phyloP scores from a whole-genome alignment of 1,140 invertebrate genomes.

The Brachionus sp. region DNA sequence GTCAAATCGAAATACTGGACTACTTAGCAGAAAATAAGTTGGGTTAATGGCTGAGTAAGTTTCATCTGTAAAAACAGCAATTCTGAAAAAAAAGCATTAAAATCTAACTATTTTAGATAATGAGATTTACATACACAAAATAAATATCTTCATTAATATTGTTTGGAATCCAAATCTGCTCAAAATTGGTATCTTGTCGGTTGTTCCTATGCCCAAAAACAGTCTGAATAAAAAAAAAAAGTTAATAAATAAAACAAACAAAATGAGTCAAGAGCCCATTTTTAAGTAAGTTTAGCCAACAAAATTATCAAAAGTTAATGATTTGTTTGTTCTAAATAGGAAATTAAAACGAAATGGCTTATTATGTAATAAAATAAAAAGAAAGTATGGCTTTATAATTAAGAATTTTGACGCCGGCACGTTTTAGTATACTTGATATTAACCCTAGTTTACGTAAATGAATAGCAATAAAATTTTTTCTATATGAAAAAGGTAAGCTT shows the following conservation, averaged over 20 bases:
- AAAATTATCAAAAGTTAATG: conserved; percentile 22
- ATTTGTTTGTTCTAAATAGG: conserved; percentile 25
- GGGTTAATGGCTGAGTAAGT: conserved; percentile 17
- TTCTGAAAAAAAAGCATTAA: background rate
- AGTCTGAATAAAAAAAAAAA: background rate
- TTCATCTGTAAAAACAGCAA: conserved; percentile 43
- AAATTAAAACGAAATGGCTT: conserved; percentile 31
- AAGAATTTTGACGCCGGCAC: background rate
- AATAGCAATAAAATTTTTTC: background rate
- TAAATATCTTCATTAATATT: conserved; percentile 40
- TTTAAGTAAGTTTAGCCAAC: background rate
- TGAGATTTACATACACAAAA: conserved; percentile 38
- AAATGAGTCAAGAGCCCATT: conserved; percentile 21
- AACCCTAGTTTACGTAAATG: conserved; percentile 6
- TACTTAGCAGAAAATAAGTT: conserved; percentile 22
- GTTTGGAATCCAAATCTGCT: conserved; percentile 30
- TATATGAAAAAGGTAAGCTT: background rate
- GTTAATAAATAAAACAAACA: background rate
- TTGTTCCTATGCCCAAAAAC: conserved; percentile 38
- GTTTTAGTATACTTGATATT: background rate
- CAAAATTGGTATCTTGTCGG: conserved; percentile 7
- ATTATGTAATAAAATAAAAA: background rate
- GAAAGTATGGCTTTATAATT: conserved; percentile 10
- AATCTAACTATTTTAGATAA: background rate
- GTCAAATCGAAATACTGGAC: conserved; percentile 28